Evolutionary conservation across 2,797 vertebrate genomes (phyloP).

Genomic region (Gobionotothen gibberifrons): DNA sequence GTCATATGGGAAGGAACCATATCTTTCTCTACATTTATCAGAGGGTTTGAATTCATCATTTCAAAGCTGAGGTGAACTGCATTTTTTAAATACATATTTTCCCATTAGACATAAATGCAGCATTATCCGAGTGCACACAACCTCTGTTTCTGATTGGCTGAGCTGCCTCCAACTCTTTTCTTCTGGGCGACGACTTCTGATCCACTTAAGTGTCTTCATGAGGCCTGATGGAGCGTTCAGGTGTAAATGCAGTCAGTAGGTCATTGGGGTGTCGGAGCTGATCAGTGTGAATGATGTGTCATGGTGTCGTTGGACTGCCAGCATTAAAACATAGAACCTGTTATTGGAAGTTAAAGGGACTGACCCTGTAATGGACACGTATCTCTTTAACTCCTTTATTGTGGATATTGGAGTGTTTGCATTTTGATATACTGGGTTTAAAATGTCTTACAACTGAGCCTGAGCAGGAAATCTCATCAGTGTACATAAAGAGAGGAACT

Average conservation of each 20-base stretch:
- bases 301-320: not conserved
- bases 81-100: not conserved
- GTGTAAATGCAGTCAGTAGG: not conserved
- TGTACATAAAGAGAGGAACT: constrained; percentile 54
- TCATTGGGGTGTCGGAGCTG: not conserved
- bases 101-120: constrained; percentile 1
- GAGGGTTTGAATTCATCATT: not conserved
- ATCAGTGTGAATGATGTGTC: not conserved
- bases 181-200: not conserved
- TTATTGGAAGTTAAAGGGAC: not conserved
- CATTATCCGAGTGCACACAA: not conserved
- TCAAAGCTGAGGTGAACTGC: not conserved
- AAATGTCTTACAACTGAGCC: constrained; percentile 48
- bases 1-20: not conserved
- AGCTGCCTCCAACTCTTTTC: not conserved
- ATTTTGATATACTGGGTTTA: constrained; percentile 58
- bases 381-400: constrained; percentile 10
- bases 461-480: constrained; percentile 40
- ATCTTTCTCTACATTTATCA: constrained; percentile 2
- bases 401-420: constrained; percentile 26
- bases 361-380: not conserved
- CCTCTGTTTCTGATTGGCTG: constrained; percentile 18
- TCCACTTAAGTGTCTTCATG: constrained; percentile 27
- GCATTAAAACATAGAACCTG: not conserved
- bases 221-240: not conserved